A percentile compares a stretch with the other conserved stretches of the same genome.
Conservation (phyloP, 2,113 vertebrate genomes). For the Struthio camelus region DNA sequence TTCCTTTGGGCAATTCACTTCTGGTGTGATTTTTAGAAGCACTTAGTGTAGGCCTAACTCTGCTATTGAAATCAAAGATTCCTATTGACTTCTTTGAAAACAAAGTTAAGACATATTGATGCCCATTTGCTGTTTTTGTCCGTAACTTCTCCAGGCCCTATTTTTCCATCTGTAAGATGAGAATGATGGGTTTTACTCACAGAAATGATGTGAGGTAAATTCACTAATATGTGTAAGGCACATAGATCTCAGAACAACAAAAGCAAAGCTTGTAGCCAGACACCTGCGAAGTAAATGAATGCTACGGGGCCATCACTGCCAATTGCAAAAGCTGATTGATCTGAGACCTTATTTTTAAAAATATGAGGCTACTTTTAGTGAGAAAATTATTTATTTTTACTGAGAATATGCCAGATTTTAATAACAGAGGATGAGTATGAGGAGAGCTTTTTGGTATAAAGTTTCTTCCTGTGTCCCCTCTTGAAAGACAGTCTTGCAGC, state of each 20-base stretch:
- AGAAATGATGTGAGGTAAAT: background rate
- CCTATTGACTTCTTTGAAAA: background rate
- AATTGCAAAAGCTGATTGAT: constrained; percentile 7
- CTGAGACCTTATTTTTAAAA: constrained; percentile 38
- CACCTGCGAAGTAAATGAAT: background rate
- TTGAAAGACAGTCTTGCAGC: constrained; percentile 35
- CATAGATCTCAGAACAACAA: background rate
- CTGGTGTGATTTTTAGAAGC: background rate
- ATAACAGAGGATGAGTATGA: background rate
- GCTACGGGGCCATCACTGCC: background rate
- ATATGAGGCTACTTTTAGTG: constrained; percentile 25
- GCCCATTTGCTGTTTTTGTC: background rate
- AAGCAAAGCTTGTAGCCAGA: background rate
- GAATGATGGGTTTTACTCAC: background rate
- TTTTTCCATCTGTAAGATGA: background rate
- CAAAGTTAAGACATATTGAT: background rate
- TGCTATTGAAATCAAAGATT: background rate
- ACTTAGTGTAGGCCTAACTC: background rate
- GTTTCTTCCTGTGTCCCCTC: background rate
- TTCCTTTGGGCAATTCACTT: background rate
- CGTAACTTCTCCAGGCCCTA: background rate
- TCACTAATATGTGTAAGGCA: background rate
- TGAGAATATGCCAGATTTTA: background rate
- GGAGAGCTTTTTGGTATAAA: background rate
- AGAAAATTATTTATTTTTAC: constrained; percentile 37